These are phyloP conservation scores for Euplexia lucipara DNA, from an alignment of 2,888 invertebrate species.

Conservation along the genomic window DNA sequence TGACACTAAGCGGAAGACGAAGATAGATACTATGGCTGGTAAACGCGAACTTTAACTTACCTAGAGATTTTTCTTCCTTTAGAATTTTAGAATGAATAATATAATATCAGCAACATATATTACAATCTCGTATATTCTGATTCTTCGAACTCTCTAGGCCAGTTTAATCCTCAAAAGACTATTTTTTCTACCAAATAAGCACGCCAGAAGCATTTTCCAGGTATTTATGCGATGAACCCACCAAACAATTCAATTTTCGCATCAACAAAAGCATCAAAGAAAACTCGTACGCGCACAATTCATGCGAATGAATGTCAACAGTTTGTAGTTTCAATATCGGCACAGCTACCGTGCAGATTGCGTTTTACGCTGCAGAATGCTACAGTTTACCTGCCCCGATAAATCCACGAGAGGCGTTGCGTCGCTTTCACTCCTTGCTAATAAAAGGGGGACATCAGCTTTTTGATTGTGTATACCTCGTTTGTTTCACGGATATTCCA, in stretches of 20 bases:
- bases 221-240: conserved; percentile 14
- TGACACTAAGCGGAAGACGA: conserved; percentile 43
- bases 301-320: conserved; percentile 41
- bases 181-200: conserved; percentile 2
- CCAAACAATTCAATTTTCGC: conserved; percentile 13
- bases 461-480: conserved; percentile 73
- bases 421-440: conserved; percentile 52
- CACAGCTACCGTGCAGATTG: conserved; percentile 48
- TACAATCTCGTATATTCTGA: too few relatives aligned
- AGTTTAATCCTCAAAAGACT: background rate
- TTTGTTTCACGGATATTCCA: conserved; percentile 71
- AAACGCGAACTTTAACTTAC: conserved; percentile 25
- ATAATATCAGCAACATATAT: too few relatives aligned
- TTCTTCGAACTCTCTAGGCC: too few relatives aligned
- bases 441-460: conserved; percentile 71
- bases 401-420: conserved; percentile 62
- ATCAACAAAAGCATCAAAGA: conserved; percentile 38
- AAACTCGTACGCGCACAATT: conserved; percentile 30
- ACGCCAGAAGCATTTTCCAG: background rate
- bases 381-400: conserved; percentile 63
- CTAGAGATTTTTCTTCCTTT: conserved; percentile 6
- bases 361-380: conserved; percentile 37
- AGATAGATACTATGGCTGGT: conserved; percentile 31
- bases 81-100: background rate
- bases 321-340: conserved; percentile 53